A percentile compares a stretch with the other conserved stretches of the same genome.
Evolutionary conservation across 2,888 invertebrate species (phyloP).

Genomic region (Incurvaria masculella): DNA sequence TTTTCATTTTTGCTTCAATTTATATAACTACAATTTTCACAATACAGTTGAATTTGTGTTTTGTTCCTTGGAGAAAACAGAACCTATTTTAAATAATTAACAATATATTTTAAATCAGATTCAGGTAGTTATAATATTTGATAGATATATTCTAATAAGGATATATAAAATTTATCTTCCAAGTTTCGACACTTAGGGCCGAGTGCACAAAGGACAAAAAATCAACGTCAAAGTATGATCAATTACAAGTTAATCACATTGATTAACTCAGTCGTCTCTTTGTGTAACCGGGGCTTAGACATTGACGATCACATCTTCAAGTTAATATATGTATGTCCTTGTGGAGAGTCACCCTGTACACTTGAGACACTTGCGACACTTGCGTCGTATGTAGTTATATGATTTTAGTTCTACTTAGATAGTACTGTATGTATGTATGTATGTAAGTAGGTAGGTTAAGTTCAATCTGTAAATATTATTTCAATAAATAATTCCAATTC

Average conservation of each 20-base stretch:
- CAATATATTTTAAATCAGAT: not conserved
- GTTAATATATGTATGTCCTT: slow-evolving; percentile 26
- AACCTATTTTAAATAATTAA: not conserved
- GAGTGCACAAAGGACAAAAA: no score
- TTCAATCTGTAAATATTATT: slow-evolving; percentile 33
- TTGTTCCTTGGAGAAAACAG: not conserved
- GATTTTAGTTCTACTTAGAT: not conserved
- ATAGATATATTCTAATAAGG: slow-evolving; percentile 1
- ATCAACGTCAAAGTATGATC: no score
- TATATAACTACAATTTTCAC: not conserved
- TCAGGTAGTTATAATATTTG: not conserved
- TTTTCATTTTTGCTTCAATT: not conserved
- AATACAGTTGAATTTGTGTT: not conserved
- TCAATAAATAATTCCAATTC: slow-evolving; percentile 38
- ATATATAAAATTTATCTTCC: no score
- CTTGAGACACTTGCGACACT: not conserved
- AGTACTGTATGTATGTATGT: not conserved
- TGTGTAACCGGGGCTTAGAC: no score
- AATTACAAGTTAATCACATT: not conserved
- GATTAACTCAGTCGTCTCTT: no score
- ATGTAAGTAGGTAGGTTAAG: slow-evolving; percentile 25
- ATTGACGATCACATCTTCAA: slow-evolving; percentile 19
- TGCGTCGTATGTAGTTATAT: not conserved
- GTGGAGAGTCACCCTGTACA: not conserved
- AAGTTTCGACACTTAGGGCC: no score